Evolutionary conservation across 2,113 vertebrate species (phyloP).

Genomic region (Montifringilla adamsi): DNA sequence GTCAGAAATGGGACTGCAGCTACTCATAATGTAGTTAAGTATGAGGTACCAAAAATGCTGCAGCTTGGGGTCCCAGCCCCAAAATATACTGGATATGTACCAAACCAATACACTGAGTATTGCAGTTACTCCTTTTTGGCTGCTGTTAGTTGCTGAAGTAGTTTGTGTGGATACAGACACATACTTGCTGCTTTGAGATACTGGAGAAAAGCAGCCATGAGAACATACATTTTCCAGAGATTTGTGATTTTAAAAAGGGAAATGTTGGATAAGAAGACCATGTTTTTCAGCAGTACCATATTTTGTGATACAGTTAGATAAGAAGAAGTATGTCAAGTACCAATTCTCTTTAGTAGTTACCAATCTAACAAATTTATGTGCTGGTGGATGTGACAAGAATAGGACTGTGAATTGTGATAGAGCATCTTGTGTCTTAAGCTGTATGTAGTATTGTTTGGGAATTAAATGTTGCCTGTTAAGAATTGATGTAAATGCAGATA

Average conservation of each 20-base stretch:
- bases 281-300: not conserved
- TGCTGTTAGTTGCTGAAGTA: not conserved
- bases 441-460: not conserved
- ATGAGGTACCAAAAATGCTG: not conserved
- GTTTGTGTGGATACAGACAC: not conserved
- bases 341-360: not conserved
- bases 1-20: not conserved
- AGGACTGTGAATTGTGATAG: not conserved
- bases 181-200: not conserved
- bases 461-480: not conserved
- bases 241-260: not conserved
- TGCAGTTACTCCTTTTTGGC: not conserved
- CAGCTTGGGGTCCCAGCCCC: not conserved
- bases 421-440: not conserved
- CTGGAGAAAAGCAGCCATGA: not conserved
- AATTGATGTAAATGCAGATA: not conserved
- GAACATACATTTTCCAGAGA: not conserved
- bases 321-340: not conserved
- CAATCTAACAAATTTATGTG: not conserved
- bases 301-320: not conserved
- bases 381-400: not conserved
- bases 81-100: not conserved
- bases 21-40: not conserved
- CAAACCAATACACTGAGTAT: not conserved
- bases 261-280: not conserved